These are phyloP conservation scores for Phymorhynchus buccinoides DNA, from an alignment of 1,140 invertebrate genomes.

Conservation along the genomic window DNA sequence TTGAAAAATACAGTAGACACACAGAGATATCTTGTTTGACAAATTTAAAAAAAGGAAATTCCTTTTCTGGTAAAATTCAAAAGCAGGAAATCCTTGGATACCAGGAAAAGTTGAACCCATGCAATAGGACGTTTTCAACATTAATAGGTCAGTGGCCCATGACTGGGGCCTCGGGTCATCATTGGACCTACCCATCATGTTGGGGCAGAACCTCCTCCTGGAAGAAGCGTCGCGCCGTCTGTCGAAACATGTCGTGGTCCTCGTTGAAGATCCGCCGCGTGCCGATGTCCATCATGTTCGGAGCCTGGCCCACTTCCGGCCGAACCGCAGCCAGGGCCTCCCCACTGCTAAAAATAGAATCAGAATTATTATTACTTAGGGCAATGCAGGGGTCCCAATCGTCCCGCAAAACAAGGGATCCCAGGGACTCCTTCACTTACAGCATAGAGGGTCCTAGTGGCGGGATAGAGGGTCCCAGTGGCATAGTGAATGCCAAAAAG, in stretches of 20 bases:
- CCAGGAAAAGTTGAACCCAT: too few species aligned
- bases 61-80: too few species aligned
- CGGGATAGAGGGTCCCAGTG: background rate
- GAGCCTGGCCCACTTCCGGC: conserved; percentile 51
- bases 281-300: conserved; percentile 74
- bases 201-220: conserved; percentile 74
- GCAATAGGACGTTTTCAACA: too few species aligned
- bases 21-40: too few species aligned
- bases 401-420: too few species aligned
- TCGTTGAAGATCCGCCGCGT: conserved; percentile 73
- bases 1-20: too few species aligned
- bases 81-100: too few species aligned
- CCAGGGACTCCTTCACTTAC: background rate
- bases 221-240: conserved; percentile 73
- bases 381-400: too few species aligned
- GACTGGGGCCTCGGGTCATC: too few species aligned
- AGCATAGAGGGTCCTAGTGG: background rate
- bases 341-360: background rate
- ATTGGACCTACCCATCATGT: conserved; percentile 70
- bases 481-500: background rate
- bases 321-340: background rate
- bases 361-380: background rate
- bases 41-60: too few species aligned
- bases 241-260: conserved; percentile 75
- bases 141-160: too few species aligned